A percentile compares a stretch with the other conserved stretches of the same genome.
Conservation (phyloP, 1,140 invertebrate species). For the Drosophila grimshawi region DNA sequence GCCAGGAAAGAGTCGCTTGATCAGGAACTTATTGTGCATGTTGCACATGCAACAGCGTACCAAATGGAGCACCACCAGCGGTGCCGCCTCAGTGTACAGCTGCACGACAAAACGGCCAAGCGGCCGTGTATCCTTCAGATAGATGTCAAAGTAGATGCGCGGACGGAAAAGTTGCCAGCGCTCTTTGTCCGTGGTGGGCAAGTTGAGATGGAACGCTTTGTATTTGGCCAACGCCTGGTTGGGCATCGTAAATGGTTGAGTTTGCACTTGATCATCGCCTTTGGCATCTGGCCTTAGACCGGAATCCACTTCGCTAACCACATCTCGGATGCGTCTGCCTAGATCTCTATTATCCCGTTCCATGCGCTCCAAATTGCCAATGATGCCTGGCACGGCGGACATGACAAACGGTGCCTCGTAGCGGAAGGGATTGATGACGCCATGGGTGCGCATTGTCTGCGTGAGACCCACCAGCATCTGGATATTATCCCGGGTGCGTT, state of each 20-base stretch:
- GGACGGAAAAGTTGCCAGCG: conserved; percentile 66
- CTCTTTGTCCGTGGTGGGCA: conserved; percentile 42
- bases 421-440: conserved; percentile 60
- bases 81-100: conserved; percentile 76
- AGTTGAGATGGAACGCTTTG: conserved; percentile 37
- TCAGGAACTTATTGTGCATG: conserved; percentile 47
- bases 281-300: conserved; percentile 8
- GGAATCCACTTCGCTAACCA: conserved; percentile 48
- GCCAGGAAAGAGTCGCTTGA: conserved; percentile 61
- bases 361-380: conserved; percentile 41
- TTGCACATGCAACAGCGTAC: conserved; percentile 62
- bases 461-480: conserved; percentile 52
- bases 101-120: conserved; percentile 66
- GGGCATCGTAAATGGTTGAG: conserved; percentile 33
- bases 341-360: conserved; percentile 49
- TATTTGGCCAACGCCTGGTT: conserved; percentile 58
- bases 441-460: conserved; percentile 55
- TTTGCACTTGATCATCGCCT: neutral
- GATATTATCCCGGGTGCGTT: conserved; percentile 60
- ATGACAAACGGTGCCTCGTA: conserved; percentile 19
- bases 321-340: conserved; percentile 46
- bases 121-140: conserved; percentile 54
- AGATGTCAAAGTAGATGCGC: conserved; percentile 63
- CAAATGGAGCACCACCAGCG: conserved; percentile 69
- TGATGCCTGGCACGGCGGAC: conserved; percentile 35